A percentile compares a stretch with the other conserved stretches of the same genome.
Evolutionary conservation across 1,140 invertebrate genomes (phyloP).

Genomic region (Euwallacea similis): DNA sequence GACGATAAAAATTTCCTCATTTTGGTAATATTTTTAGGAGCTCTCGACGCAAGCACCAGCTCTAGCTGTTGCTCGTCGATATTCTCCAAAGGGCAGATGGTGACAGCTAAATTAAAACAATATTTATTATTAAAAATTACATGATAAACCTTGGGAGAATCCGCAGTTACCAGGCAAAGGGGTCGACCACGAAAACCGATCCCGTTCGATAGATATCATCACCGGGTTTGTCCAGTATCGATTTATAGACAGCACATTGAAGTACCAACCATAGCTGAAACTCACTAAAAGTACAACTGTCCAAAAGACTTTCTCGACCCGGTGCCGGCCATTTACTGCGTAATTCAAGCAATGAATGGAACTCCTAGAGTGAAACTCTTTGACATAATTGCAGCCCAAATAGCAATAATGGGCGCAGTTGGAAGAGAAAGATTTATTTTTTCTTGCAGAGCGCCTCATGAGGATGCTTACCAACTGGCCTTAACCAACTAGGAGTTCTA

Average conservation of each 20-base stretch:
- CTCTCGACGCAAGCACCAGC: constrained; percentile 45
- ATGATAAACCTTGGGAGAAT: not conserved
- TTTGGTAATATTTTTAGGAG: constrained; percentile 54
- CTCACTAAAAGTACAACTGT: not conserved
- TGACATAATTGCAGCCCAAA: not conserved
- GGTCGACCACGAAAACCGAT: constrained; percentile 71
- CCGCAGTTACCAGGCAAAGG: constrained; percentile 54
- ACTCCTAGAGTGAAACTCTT: not conserved
- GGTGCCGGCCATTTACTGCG: not conserved
- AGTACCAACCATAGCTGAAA: not conserved
- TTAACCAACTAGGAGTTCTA: no score
- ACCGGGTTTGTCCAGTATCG: constrained; percentile 70
- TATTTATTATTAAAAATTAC: not conserved
- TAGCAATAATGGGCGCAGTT: no score
- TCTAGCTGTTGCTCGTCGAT: constrained; percentile 43
- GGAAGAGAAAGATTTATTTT: no score
- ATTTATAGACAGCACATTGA: constrained; percentile 57
- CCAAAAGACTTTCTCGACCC: not conserved
- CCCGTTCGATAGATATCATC: constrained; percentile 72
- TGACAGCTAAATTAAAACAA: constrained; percentile 56
- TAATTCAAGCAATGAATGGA: not conserved
- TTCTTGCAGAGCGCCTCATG: no score
- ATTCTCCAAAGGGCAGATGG: constrained; percentile 54
- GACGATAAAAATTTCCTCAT: constrained; percentile 59
- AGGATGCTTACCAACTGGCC: no score